Percentiles rank a stretch among this genome's conserved stretches.
Conservation (phyloP, 37 sponge, comb jelly and placozoan genomes). For the Aphrocallistes beatrix region DNA sequence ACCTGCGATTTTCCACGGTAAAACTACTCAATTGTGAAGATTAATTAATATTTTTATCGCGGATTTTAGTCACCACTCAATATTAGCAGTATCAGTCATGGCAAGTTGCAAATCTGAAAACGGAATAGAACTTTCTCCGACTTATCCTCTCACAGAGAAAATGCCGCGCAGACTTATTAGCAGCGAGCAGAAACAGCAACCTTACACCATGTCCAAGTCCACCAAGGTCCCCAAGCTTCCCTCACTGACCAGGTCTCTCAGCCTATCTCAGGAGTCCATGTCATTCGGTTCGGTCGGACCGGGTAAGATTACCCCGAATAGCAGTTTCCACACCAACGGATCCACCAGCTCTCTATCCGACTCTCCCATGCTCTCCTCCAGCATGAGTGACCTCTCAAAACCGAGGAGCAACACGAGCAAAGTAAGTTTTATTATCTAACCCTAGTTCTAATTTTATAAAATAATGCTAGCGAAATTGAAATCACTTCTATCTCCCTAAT, state of each 20-base stretch:
- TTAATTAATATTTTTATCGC: no score
- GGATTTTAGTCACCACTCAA: no score
- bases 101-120: no score
- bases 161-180: conserved; percentile 8
- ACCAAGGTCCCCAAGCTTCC: not conserved
- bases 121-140: no score
- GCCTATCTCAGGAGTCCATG: not conserved
- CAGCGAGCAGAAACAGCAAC: not conserved
- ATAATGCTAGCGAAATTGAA: no score
- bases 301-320: not conserved
- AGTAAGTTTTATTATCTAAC: not conserved
- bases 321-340: not conserved
- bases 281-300: not conserved
- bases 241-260: not conserved
- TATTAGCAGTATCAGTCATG: no score
- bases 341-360: not conserved
- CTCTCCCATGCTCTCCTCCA: not conserved
- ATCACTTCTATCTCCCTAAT: no score
- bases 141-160: not conserved
- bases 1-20: no score
- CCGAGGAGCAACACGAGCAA: not conserved
- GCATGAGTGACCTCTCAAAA: not conserved
- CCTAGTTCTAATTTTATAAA: no score
- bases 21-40: no score
- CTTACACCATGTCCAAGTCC: not conserved